Base-by-base conservation (phyloP, 1,140 invertebrate genomes). In the Eupristina koningsbergeri region DNA sequence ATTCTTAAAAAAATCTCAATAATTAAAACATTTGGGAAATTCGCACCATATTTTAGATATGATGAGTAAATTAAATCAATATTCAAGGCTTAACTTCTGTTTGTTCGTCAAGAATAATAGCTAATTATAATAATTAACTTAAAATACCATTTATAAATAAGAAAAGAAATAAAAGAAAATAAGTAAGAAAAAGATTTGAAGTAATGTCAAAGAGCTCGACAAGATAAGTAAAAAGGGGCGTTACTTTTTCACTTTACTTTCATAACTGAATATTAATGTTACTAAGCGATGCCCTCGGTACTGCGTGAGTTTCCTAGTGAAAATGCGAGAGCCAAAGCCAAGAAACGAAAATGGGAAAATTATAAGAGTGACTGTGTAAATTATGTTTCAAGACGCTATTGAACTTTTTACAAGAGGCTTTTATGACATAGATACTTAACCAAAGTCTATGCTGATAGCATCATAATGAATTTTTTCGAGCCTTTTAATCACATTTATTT, bases 161-260 rank as follows among this genome's bases (percentile, higher is more conserved):
- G 64, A 67, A 50, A 74, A 36, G n/a, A 80, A 69, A 80, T 82
- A 85, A 76, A 80, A 76, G 78, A n/a, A 41, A 58, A 80, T n/a
- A 67, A 74, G 71, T 63, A 75, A 67, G 81, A 76, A 80, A 84
- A 84, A 76, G 58, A 80, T 84, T 76, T 84, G 76, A 79, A 80
- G 80, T 75, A 53, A 64, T 75, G 71, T 80, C 73, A 73, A 80
- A 88, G 81, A 84, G 61, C 50, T 77, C 63, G 29, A 19, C 64
- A 67, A 64, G 81, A 81, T 77, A 74, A 86, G 84, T 73, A 83
- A 77, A 79, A 79, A 80, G 64, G 76, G 86, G 87, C 88, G 89
- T 90, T 90, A 91, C 89, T 91, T 91, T 91, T 91, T 91, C 90
- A 91, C 90, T 91, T 91, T 91, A 91, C 89, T 91, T 91, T 91